These are phyloP conservation scores for Noctilio leporinus DNA, from an alignment of 2,113 vertebrate species.

Conservation along the genomic window DNA sequence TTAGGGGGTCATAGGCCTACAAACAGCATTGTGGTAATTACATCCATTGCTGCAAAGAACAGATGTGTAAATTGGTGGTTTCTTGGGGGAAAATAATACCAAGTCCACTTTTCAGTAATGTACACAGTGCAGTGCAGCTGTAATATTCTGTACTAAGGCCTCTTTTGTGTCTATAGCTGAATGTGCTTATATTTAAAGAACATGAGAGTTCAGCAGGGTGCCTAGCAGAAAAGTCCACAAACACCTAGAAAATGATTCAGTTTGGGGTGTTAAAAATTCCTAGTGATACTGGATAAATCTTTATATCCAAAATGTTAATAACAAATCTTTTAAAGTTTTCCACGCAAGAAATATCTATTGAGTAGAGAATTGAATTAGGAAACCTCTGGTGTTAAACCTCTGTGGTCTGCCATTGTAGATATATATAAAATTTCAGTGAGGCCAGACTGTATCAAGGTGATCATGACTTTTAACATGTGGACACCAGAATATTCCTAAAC, in stretches of 20 bases:
- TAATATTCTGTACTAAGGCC: background rate
- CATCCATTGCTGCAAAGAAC: constrained; percentile 59
- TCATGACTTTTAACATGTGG: background rate
- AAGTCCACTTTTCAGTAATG: constrained; percentile 66
- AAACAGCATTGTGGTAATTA: constrained; percentile 67
- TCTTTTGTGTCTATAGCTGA: background rate
- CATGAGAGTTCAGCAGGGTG: background rate
- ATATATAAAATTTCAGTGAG: background rate
- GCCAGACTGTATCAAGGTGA: background rate
- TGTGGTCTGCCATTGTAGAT: background rate
- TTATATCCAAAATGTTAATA: background rate
- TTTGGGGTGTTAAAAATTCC: background rate
- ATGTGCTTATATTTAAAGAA: background rate
- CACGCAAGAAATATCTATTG: background rate
- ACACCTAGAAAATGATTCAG: background rate
- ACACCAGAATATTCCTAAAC: background rate
- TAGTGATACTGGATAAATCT: background rate
- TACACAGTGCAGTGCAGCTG: constrained; percentile 56
- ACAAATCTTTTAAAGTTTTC: background rate
- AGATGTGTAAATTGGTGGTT: constrained; percentile 72
- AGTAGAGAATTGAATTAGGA: background rate
- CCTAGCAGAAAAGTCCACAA: background rate
- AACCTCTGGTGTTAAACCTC: background rate
- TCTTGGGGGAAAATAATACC: constrained; percentile 60
- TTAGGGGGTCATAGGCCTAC: constrained; percentile 56